Evolutionary conservation across 2,797 vertebrate species (phyloP), one percentile per base, ranked within the genome.

Genomic region (Poeciliopsis paucimaculata): DNA sequence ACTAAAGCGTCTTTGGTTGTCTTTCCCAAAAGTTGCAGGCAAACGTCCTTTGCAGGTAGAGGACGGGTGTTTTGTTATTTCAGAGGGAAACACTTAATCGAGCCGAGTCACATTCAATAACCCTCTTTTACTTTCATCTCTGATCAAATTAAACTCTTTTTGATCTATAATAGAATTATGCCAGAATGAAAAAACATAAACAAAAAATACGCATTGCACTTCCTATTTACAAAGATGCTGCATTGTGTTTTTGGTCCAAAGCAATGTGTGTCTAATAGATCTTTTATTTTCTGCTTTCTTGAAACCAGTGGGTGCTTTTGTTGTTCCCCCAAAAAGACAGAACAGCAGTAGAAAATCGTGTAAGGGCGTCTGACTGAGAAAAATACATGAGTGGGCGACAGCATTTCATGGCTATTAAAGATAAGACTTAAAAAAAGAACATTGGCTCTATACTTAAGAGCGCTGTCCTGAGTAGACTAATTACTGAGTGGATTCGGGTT

Each of bases 281-380:
- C 16, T 36, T 64, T 68, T 77, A 68, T 79, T 76, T 78, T 82
- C 82, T 82, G 81, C 71, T 77, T 77, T 78, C 76, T 80, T 77
- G 26, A 45, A 78, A 86, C 75, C 81, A 83, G 78, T 82, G 60
- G 79, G 68, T 84, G 80, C 46, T 47, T 84, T 87, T 88, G 80
- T 90, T 87, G 86, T 88, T 71, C 68, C 43, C 77, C 82, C 49
- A 26, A 90, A 78, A 86, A 86, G 83, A 76, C 49, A 83, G 64
- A 68, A 68, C 34, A 39, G 36, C 64, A 26, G 64, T 68, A 26
- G 36, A 26, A 41, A 41, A 86, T 77, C 68, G 51, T 53, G 70
- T 20, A 64, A 45, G 23, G 76, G 57, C 62, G 13, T 81, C 81
- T 85, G 57, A 75, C 86, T 82, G 85, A 72, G 79, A 68, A 64